A percentile compares a stretch with the other conserved stretches of the same genome.
Evolutionary conservation across 2,888 invertebrate species (phyloP).

Genomic region (Drosophila birchii): DNA sequence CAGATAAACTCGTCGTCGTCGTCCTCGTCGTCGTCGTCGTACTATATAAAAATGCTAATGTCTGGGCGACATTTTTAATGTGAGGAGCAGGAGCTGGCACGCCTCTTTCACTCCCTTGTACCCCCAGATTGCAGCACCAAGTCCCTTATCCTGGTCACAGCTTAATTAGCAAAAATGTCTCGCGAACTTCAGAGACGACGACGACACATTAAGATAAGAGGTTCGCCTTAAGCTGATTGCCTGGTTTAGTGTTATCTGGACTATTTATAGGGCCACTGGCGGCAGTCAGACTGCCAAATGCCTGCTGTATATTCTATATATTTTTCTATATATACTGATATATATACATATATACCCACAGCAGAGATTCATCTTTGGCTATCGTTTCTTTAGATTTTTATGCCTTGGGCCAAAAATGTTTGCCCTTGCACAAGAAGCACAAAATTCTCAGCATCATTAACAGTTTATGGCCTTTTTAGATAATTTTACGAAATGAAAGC

Average conservation of each 20-base stretch:
- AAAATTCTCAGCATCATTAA: conserved; percentile 7
- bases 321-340: not conserved
- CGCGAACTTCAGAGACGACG: conserved; percentile 53
- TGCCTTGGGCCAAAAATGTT: conserved; percentile 1
- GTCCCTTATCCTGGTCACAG: conserved; percentile 47
- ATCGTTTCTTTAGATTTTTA: conserved; percentile 25
- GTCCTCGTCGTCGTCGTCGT: conserved; percentile 16
- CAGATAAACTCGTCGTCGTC: conserved; percentile 65
- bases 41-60: conserved; percentile 71
- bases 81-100: conserved; percentile 34
- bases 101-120: not conserved
- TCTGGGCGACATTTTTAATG: conserved; percentile 48
- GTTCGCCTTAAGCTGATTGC: conserved; percentile 52
- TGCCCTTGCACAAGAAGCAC: conserved; percentile 12
- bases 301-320: conserved; percentile 2
- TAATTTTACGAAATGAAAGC: conserved; percentile 12
- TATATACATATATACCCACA: conserved; percentile 5
- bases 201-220: conserved; percentile 66
- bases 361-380: conserved; percentile 30
- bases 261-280: conserved; percentile 67
- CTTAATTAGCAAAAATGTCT: conserved; percentile 78
- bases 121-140: too few species aligned
- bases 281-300: conserved; percentile 57
- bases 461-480: conserved; percentile 23
- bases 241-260: conserved; percentile 47